phyloP scores from a whole-genome alignment of 2,888 invertebrate species.

The Helleia helle region DNA sequence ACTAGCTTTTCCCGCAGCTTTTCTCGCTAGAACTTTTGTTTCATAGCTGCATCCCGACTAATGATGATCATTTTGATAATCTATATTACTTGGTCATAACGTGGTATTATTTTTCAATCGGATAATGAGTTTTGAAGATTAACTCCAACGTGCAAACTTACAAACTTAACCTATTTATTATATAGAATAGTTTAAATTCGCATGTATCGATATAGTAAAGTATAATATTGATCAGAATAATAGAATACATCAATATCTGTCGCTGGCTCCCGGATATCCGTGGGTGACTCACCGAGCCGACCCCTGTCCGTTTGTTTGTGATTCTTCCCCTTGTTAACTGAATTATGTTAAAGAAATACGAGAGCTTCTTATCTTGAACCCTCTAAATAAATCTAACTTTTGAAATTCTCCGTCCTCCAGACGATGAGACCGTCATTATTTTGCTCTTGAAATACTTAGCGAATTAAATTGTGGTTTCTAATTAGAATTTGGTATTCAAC shows the following conservation, averaged over 20 bases:
- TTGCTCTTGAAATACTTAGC: slow-evolving; percentile 22
- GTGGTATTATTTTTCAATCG: no score
- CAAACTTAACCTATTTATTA: no score
- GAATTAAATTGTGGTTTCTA: slow-evolving; percentile 21
- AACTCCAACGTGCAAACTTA: no score
- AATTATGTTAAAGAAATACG: slow-evolving; percentile 58
- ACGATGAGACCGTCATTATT: slow-evolving; percentile 21
- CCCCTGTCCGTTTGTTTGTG: slow-evolving; percentile 39
- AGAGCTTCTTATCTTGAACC: slow-evolving; percentile 44
- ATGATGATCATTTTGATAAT: no score
- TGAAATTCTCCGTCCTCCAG: slow-evolving; percentile 25
- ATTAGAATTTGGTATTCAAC: slow-evolving; percentile 17
- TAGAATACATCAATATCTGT: slow-evolving; percentile 57
- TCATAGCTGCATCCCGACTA: no score
- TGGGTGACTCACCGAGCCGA: slow-evolving; percentile 53
- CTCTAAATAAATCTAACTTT: slow-evolving; percentile 56
- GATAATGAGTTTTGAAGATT: no score
- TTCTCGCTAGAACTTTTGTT: no score
- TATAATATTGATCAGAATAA: no score
- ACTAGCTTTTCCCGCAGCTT: no score
- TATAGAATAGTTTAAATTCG: no score
- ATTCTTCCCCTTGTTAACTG: slow-evolving; percentile 50
- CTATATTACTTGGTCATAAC: no score
- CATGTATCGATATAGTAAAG: no score
- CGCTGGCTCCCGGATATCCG: slow-evolving; percentile 50